These are phyloP conservation scores for Lordiphosa clarofinis DNA, from an alignment of 1,140 invertebrate species.

Conservation along the genomic window DNA sequence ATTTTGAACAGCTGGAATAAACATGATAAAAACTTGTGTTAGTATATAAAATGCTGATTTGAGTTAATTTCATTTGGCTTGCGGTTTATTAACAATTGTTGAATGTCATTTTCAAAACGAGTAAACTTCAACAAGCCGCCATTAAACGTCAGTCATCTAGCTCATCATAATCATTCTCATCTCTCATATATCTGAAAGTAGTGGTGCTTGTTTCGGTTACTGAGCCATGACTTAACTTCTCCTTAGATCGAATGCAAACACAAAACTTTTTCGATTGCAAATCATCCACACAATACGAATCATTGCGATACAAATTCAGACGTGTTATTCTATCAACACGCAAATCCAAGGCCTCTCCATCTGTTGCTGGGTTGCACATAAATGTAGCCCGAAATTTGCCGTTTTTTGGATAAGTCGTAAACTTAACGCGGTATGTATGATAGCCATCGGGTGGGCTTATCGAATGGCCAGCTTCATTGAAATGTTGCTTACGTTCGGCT, in stretches of 20 bases:
- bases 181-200: not conserved
- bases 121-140: too few relatives aligned
- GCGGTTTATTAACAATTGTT: too few relatives aligned
- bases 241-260: conserved; percentile 4
- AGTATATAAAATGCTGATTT: too few relatives aligned
- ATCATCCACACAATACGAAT: conserved; percentile 18
- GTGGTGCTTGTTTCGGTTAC: not conserved
- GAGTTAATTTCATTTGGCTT: too few relatives aligned
- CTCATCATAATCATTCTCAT: conserved; percentile 12
- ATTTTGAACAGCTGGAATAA: too few relatives aligned
- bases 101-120: too few relatives aligned
- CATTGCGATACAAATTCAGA: conserved; percentile 6
- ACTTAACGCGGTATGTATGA: conserved; percentile 15
- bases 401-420: conserved; percentile 17
- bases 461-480: conserved; percentile 1
- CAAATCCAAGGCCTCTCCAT: not conserved
- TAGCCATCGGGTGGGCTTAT: not conserved
- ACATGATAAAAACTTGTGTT: too few relatives aligned
- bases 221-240: not conserved
- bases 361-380: not conserved
- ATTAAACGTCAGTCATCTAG: not conserved
- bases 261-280: conserved; percentile 20
- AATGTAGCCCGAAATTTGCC: conserved; percentile 8
- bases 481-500: conserved; percentile 14
- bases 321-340: conserved; percentile 16